Percentiles rank a stretch among this genome's conserved stretches.
Evolutionary conservation across 2,113 vertebrate species (phyloP).

Genomic region (Struthidea cinerea): DNA sequence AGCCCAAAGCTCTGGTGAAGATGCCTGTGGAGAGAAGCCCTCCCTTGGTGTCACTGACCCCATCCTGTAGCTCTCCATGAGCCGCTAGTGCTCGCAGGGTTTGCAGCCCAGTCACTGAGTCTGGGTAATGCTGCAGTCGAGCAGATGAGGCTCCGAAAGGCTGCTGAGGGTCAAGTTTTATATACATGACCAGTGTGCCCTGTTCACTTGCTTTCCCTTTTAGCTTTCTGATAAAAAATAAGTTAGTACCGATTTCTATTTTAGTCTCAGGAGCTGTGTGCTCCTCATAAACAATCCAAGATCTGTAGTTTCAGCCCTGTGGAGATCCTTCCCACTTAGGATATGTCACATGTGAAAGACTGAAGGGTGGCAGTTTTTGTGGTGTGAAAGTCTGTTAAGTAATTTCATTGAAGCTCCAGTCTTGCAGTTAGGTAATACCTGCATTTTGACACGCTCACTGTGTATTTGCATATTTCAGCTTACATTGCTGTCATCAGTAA

Average conservation of each 20-base stretch:
- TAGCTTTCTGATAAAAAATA: background rate
- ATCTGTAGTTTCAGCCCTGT: background rate
- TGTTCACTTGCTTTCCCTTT: background rate
- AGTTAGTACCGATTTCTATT: background rate
- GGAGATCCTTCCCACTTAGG: fast-evolving
- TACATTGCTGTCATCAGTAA: background rate
- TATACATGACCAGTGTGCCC: background rate
- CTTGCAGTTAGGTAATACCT: background rate
- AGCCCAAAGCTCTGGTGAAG: background rate
- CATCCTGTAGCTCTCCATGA: background rate
- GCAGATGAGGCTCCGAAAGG: background rate
- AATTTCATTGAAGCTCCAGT: background rate
- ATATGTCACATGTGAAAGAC: fast-evolving
- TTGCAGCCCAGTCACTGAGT: fast-evolving
- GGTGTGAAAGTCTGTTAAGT: background rate
- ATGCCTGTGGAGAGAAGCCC: background rate
- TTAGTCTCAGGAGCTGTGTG: background rate
- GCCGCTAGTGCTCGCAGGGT: fast-evolving
- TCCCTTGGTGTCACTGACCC: background rate
- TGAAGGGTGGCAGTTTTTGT: background rate
- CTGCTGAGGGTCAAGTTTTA: background rate
- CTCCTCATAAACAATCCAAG: background rate
- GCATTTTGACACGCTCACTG: background rate
- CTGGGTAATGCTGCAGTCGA: background rate
- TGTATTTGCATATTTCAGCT: background rate